Base-by-base conservation (phyloP, 2,113 vertebrate species). In the Phylloscopus whistleri region DNA sequence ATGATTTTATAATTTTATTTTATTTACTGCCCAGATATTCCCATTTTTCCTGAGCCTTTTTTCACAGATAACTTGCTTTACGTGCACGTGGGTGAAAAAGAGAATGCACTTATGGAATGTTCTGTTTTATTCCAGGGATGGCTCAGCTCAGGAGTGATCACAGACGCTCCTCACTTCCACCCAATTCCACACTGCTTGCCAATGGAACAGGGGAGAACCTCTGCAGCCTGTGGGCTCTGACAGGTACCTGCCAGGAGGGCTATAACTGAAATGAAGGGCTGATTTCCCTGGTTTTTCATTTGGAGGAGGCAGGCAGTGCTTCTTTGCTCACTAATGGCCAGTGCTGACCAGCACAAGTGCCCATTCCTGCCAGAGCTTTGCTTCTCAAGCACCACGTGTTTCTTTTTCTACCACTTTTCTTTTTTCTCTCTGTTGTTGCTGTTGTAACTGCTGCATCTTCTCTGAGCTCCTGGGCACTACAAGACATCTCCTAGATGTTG, bases 401-500 rank as follows among this genome's bases (percentile, higher is more conserved):
- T 81, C 52, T 74, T 76, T 90, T 70, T 41, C 83, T 70, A 52
- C 28, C 24, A 16, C 30, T 85, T 85, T 20, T 49, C 55, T 78
- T n/a, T 43, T 92, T 88, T 64, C 60, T 94, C 31, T 62, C 53
- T 79, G 48, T 41, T 41, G 20, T 53, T 80, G 10, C 64, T 84
- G 39, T 33, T 76, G 83, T 41, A 78, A 89, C 77, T 87, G 78
- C 77, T 79, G 76, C 74, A 39, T 64, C 85, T 66, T 79, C 74
- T 75, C 41, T 35, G 89, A 91, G 93, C 92, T 96, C 55, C 77
- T 94, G 78, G 84, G 91, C 69, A 86, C 95, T 95, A 41, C 6
- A 6, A 93, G 87, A 70, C 84, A 66, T 87, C 76, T 93, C 84
- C 84, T 94, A 43, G 84, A 84, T 94, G 85, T 24, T 66, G 79